phyloP scores from a whole-genome alignment of 2,113 vertebrate genomes.

The Callospermophilus lateralis region DNA sequence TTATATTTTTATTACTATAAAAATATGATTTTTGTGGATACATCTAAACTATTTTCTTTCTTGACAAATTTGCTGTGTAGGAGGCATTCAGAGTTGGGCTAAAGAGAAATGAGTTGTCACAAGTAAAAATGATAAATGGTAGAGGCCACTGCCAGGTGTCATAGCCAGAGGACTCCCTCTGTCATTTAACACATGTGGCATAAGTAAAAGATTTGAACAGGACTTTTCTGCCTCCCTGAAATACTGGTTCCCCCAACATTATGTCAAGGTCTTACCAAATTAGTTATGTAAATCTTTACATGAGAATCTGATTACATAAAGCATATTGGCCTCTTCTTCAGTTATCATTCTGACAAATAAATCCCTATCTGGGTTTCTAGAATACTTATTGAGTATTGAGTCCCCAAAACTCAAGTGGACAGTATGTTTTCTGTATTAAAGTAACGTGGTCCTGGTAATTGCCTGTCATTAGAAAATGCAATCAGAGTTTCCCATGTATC shows the following conservation, averaged over 20 bases:
- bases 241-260: conserved; percentile 82
- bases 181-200: conserved; percentile 81
- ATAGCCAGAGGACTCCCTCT: conserved; percentile 84
- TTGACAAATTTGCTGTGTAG: conserved; percentile 47
- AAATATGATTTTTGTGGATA: conserved; percentile 50
- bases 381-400: conserved; percentile 84
- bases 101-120: conserved; percentile 51
- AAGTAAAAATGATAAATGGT: conserved; percentile 56
- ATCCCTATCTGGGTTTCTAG: conserved; percentile 74
- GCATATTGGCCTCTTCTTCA: conserved; percentile 84
- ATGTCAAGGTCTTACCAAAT: conserved; percentile 84
- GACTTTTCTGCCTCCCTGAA: conserved; percentile 77
- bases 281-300: conserved; percentile 89
- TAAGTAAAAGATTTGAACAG: conserved; percentile 70
- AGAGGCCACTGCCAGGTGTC: conserved; percentile 69
- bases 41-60: conserved; percentile 58
- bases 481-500: conserved; percentile 62
- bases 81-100: neutral
- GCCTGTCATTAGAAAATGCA: conserved; percentile 57
- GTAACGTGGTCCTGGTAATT: conserved; percentile 28
- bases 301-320: conserved; percentile 87
- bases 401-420: conserved; percentile 71
- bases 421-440: conserved; percentile 61
- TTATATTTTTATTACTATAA: conserved; percentile 78
- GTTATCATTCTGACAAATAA: conserved; percentile 81